Evolutionary conservation across 2,113 vertebrate genomes (phyloP).

Genomic region (Fregata magnificens): DNA sequence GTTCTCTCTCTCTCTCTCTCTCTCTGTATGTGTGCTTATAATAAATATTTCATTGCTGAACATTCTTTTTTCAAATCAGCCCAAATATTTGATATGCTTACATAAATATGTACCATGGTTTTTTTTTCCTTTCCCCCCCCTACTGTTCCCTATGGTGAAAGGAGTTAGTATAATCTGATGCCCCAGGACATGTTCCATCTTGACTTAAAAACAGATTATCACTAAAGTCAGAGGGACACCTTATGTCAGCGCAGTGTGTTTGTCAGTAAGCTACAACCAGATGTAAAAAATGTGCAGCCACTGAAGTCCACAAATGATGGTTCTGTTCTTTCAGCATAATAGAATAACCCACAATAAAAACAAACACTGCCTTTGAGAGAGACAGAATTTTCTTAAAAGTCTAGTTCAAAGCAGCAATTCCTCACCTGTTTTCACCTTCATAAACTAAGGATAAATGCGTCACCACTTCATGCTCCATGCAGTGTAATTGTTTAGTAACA

Average conservation of each 20-base stretch:
- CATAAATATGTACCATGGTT: background rate
- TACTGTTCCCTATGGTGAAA: background rate
- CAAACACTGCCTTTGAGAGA: background rate
- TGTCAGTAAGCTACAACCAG: background rate
- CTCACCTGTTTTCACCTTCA: background rate
- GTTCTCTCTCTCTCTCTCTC: background rate
- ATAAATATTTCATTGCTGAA: background rate
- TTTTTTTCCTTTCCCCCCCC: background rate
- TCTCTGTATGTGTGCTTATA: background rate
- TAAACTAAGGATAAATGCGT: background rate
- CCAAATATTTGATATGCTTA: background rate
- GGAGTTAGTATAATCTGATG: background rate
- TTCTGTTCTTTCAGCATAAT: background rate
- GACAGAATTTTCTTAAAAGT: background rate
- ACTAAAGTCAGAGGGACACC: background rate
- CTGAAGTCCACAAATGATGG: background rate
- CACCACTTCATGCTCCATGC: background rate
- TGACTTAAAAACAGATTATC: background rate
- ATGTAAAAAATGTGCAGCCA: background rate
- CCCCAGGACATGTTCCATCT: background rate
- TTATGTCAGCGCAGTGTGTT: background rate
- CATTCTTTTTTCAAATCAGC: background rate
- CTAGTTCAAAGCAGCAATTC: background rate
- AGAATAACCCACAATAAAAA: background rate
- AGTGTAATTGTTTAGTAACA: background rate